phyloP scores from a whole-genome alignment of 37 sponge, comb jelly and placozoan genomes.

The Cliona cf. orientalis region DNA sequence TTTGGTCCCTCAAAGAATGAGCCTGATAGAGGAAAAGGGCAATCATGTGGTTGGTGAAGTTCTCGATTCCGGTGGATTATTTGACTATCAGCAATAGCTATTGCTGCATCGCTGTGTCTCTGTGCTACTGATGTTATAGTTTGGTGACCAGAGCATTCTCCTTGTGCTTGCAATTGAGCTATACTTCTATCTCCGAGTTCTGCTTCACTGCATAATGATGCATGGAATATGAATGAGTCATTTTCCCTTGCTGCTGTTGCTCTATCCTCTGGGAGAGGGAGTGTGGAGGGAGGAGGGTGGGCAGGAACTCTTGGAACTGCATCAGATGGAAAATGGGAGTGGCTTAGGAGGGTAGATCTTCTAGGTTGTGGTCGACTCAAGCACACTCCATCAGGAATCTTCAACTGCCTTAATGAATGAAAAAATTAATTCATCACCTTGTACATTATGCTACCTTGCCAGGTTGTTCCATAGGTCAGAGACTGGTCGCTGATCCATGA shows the following conservation, averaged over 20 bases:
- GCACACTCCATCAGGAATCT: conserved; percentile 6
- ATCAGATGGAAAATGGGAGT: neutral
- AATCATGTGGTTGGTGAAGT: too few species aligned
- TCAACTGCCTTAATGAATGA: conserved; percentile 9
- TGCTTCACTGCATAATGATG: too few species aligned
- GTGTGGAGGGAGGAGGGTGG: conserved; percentile 9
- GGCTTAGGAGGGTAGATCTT: conserved; percentile 6
- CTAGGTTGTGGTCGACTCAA: conserved; percentile 43
- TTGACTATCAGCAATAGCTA: too few species aligned
- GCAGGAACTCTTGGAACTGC: neutral
- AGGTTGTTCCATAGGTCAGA: conserved; percentile 6
- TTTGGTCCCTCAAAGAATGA: too few species aligned
- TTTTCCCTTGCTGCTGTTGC: neutral
- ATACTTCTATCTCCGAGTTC: too few species aligned
- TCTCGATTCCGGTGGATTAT: too few species aligned
- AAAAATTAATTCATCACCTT: neutral
- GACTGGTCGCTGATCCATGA: too few species aligned
- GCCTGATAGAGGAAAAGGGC: too few species aligned
- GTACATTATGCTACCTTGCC: neutral
- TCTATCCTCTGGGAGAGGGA: neutral
- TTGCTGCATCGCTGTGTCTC: too few species aligned
- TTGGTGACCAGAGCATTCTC: too few species aligned
- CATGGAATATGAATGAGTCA: conserved; percentile 4
- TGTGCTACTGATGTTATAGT: too few species aligned
- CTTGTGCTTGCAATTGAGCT: too few species aligned